Base-by-base conservation (phyloP, 2,113 vertebrate genomes). In the Lutjanus erythropterus region DNA sequence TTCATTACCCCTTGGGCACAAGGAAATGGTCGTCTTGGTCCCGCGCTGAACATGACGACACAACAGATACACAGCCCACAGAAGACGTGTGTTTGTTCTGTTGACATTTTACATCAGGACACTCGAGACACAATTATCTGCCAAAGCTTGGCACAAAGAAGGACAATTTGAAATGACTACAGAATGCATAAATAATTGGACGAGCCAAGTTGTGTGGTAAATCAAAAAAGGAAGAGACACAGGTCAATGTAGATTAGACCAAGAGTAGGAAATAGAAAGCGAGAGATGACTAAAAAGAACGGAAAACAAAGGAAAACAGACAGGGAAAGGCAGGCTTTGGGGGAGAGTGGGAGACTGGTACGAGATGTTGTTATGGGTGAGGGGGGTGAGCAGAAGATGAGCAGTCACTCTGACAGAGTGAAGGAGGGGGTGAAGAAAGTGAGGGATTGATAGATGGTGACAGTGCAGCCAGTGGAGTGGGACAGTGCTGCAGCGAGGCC, bases 361-460 rank as follows among this genome's bases (percentile, higher is more conserved):
- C 0, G 52, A 74, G 41, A 76, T 44, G 71, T 27, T 42, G 68
- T 25, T 15, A 27, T 21, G 59, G 69, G 21, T 42, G 46, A 60
- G 29, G 2, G 58, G 69, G 64, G 58, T 19, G 60, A 50, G 65
- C 70, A 50, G 65, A 60, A 90, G 87, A 92, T 80, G 82, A 86
- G 82, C 81, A 85, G 65, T 52, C 75, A 70, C 52, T 87, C 70
- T 87, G 88, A 85, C 86, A 83, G 52, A 74, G 59, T 77, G 72
- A 76, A 33, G 33, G 81, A 76, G 67, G 49, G 61, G 64, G 31
- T 69, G 35, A 33, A 37, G 58, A 73, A 55, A 78, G 78, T 81
- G 80, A 88, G 29, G 61, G 85, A 83, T 78, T 91, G 89, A 92
- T 88, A 49, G 68, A 86, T 86, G 75, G 75, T 85, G 91, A 90